Percentiles rank a stretch among this genome's conserved stretches.
phyloP scores from a whole-genome alignment of 2,797 vertebrate species.

The Geotrypetes seraphini region DNA sequence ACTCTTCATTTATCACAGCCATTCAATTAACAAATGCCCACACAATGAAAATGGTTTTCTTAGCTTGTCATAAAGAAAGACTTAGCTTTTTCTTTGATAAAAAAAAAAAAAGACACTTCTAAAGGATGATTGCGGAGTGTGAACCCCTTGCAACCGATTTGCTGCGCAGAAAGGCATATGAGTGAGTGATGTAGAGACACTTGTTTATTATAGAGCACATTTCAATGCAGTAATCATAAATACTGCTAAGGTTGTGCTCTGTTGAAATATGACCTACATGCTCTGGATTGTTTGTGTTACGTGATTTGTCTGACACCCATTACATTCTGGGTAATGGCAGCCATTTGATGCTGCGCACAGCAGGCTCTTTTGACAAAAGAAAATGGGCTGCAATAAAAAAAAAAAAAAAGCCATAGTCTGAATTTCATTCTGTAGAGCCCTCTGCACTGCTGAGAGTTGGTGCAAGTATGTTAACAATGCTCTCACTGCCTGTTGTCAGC shows the following conservation, averaged over 20 bases:
- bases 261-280: conserved; percentile 71
- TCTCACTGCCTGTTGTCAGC: conserved; percentile 92
- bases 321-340: conserved; percentile 81
- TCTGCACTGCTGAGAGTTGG: conserved; percentile 77
- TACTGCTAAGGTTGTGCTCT: conserved; percentile 64
- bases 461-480: conserved; percentile 95
- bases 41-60: conserved; percentile 33
- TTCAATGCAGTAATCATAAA: conserved; percentile 78
- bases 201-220: conserved; percentile 75
- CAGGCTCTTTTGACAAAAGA: conserved; percentile 74
- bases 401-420: conserved; percentile 75
- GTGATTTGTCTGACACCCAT: conserved; percentile 74
- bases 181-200: conserved; percentile 66
- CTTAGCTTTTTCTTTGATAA: conserved; percentile 44
- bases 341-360: conserved; percentile 82
- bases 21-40: conserved; percentile 42
- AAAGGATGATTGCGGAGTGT: conserved; percentile 36
- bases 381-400: conserved; percentile 72
- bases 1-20: conserved; percentile 22
- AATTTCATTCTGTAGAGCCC: conserved; percentile 65
- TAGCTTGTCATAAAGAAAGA: conserved; percentile 31
- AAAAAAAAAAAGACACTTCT: conserved; percentile 38
- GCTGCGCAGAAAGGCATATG: conserved; percentile 62
- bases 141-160: conserved; percentile 45
- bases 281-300: conserved; percentile 74